Base-by-base conservation (phyloP, 2,888 invertebrate genomes). In the Trimorus sp. region DNA sequence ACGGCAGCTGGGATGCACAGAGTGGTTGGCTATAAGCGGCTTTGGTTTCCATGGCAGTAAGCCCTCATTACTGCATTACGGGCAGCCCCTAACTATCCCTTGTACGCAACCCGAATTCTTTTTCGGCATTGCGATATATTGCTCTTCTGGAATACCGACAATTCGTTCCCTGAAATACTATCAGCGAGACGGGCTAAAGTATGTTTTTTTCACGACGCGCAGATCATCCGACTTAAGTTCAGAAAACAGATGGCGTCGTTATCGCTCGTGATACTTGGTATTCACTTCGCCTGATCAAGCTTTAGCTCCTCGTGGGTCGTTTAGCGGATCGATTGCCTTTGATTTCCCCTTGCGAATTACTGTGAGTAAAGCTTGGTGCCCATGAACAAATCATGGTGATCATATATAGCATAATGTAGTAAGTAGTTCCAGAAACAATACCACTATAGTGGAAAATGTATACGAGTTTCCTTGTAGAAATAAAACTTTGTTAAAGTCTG, bases 41-140 rank as follows among this genome's bases (percentile, higher is more conserved):
- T 91, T 91, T 91, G 90, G 91, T 91, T 91, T 91, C 91, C 91
- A 91, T 91, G 91, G 91, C 91, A 91, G 91, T 91, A 91, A 91
- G 91, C 90, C 89, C 91, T 91, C 91, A 91, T 91, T 91, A 91
- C 91, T 91, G 91, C 89, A 91, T 91, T 91, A 91, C 90, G 89
- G 89, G 88, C 87, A 89, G 88, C 89, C 90, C 88, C 89, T 88
- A 89, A 91, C 90, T 90, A 89, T 89, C 89, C 87, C 87, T 88
- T 87, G 87, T 89, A 90, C 88, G 88, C 87, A 88, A 89, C 87
- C 88, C 84, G 73, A 81, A 77, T 84, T 80, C 79, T 82, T 83
- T 83, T 83, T 74, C 54, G 73, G 77, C 77, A 56, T 73, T 69
- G 73, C 83, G 74, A 79, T 79, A 79, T 80, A 80, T 77, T 74